phyloP scores from a whole-genome alignment of 2,797 vertebrate species.

The Simalia tracyae region DNA sequence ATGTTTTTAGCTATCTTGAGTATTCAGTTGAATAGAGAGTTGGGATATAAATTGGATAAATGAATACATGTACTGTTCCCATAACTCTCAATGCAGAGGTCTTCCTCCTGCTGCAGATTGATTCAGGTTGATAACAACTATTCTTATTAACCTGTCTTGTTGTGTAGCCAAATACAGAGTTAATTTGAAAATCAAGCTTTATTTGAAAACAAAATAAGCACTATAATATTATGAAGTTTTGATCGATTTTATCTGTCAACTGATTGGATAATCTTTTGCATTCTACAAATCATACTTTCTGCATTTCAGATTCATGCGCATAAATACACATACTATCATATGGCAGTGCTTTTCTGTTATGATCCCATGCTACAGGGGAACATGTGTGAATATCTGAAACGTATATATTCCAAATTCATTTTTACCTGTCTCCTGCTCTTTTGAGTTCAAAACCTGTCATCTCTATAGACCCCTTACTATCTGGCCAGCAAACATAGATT shows the following conservation, averaged over 20 bases:
- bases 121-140: neutral
- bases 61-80: neutral
- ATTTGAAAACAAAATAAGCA: neutral
- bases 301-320: neutral
- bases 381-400: neutral
- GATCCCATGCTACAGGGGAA: neutral
- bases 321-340: too few species aligned
- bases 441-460: neutral
- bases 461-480: neutral
- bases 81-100: neutral
- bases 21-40: neutral
- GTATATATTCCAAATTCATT: neutral
- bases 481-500: constrained; percentile 18
- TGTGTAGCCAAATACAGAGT: neutral
- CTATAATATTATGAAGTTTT: neutral
- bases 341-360: neutral
- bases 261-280: neutral
- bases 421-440: neutral
- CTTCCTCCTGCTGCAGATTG: neutral
- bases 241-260: neutral
- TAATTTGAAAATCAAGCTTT: neutral
- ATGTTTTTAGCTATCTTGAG: neutral
- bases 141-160: neutral
- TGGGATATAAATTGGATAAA: neutral
- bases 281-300: neutral